Base-by-base conservation (phyloP, 1,140 invertebrate species). In the Phenacoccus solenopsis region DNA sequence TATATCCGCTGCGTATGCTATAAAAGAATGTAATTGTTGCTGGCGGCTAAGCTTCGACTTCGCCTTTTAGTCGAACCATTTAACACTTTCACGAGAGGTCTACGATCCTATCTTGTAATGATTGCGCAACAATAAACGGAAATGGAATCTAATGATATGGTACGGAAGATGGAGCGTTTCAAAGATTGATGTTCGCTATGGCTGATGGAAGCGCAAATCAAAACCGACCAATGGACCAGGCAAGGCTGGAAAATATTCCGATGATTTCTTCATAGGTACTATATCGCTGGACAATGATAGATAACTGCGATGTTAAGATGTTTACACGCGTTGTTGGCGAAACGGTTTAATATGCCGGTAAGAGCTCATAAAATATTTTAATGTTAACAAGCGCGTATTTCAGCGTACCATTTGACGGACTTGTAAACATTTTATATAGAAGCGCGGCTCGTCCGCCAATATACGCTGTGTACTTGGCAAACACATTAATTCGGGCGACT, bases 351-450 rank as follows among this genome's bases (percentile, higher is more conserved):
- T 49, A 49, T 49, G 38, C 38, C 20, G 38, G 12, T 49, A 49
- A 49, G 38, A 49, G 38, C 38, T 49, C 38, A n/a, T 49, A 49
- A 49, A 49, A 49, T 49, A 49, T 49, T 49, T 49, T 49, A 49
- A 49, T 49, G 38, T 49, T 49, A 49, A 49, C 38, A 49, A 49
- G 38, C 38, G n/a, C n/a, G n/a, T n/a, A 49, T 49, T 49, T 49
- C 20, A 49, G 16, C n/a, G n/a, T 49, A 49, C 38, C n/a, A n/a
- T 49, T 49, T 49, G 38, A 49, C 38, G 38, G 38, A 49, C 38
- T 49, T 49, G 38, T 49, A 49, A 49, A 49, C 38, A 49, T 49
- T 49, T 49, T n/a, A 49, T 49, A n/a, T n/a, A n/a, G n/a, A n/a
- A n/a, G n/a, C n/a, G n/a, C n/a, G n/a, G n/a, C n/a, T n/a, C n/a